phyloP scores from a whole-genome alignment of 2,113 vertebrate species.

The Festucalex cinctus region DNA sequence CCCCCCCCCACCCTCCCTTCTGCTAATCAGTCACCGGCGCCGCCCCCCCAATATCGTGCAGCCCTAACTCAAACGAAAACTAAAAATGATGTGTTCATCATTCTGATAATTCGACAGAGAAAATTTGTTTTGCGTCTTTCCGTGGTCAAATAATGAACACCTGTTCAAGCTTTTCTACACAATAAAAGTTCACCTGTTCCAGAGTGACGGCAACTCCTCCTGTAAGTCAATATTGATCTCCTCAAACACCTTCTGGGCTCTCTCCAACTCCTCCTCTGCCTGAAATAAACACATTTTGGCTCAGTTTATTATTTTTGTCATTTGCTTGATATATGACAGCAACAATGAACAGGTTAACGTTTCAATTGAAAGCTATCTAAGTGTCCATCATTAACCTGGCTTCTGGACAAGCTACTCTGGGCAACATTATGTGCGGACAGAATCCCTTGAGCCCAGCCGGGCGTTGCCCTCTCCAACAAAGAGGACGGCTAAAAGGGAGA shows the following conservation, averaged over 20 bases:
- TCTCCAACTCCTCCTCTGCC: conserved; percentile 95
- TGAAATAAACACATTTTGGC: conserved; percentile 50
- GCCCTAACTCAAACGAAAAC: too few relatives aligned
- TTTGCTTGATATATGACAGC: neutral
- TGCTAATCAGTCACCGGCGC: too few relatives aligned
- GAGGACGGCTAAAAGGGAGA: conserved; percentile 81
- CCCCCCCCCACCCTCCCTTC: too few relatives aligned
- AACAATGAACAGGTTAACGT: neutral
- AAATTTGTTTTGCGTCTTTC: too few relatives aligned
- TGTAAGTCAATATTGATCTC: conserved; percentile 96
- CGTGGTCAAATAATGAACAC: neutral
- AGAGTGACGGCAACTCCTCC: conserved; percentile 94
- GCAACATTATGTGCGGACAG: conserved; percentile 97
- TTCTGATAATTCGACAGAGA: too few relatives aligned
- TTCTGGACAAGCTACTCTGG: conserved; percentile 97
- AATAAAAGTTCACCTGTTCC: conserved; percentile 85
- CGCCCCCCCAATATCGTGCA: too few relatives aligned
- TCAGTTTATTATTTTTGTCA: neutral
- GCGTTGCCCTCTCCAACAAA: conserved; percentile 95
- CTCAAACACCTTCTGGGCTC: conserved; percentile 98
- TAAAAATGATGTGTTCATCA: neutral
- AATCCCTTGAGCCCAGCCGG: conserved; percentile 98
- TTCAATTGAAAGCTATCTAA: neutral
- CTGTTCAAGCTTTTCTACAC: neutral
- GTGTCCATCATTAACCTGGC: conserved; percentile 77